Conservation (phyloP, 2,888 invertebrate genomes). For the Caenorhabditis sp. region DNA sequence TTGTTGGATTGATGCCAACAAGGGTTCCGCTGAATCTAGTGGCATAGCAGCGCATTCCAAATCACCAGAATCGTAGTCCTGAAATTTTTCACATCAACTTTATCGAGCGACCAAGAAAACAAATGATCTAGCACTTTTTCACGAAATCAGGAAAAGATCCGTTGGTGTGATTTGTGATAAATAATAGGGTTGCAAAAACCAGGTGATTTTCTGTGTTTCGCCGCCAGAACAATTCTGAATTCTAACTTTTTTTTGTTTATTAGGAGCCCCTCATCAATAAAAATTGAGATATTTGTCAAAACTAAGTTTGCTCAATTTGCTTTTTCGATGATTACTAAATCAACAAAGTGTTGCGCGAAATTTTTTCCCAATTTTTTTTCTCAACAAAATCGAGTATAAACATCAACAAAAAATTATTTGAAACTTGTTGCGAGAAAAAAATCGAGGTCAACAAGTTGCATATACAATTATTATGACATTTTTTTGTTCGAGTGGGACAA, state of each 20-base stretch:
- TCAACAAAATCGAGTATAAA: neutral
- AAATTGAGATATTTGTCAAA: neutral
- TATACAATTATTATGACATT: slow-evolving; percentile 5
- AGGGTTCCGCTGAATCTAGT: slow-evolving; percentile 23
- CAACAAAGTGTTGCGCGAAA: slow-evolving; percentile 6
- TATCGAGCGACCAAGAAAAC: neutral
- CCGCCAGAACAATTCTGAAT: too few species aligned
- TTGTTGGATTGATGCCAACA: slow-evolving; percentile 28
- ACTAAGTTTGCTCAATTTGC: slow-evolving; percentile 11
- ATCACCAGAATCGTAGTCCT: slow-evolving; percentile 3
- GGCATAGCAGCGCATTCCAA: slow-evolving; percentile 35
- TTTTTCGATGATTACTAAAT: slow-evolving; percentile 30
- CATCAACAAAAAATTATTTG: neutral
- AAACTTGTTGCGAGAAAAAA: neutral
- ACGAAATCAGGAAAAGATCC: too few species aligned
- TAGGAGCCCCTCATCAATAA: slow-evolving; percentile 4
- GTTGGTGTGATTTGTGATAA: too few species aligned
- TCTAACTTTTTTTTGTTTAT: too few species aligned
- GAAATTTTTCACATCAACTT: too few species aligned
- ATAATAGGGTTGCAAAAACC: too few species aligned
- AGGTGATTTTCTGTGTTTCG: too few species aligned
- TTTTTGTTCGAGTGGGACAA: neutral
- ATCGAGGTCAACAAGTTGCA: slow-evolving; percentile 7
- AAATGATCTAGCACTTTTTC: neutral
- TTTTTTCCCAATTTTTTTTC: neutral